phyloP scores from a whole-genome alignment of 2,113 vertebrate genomes.

The Callaeas wilsoni region DNA sequence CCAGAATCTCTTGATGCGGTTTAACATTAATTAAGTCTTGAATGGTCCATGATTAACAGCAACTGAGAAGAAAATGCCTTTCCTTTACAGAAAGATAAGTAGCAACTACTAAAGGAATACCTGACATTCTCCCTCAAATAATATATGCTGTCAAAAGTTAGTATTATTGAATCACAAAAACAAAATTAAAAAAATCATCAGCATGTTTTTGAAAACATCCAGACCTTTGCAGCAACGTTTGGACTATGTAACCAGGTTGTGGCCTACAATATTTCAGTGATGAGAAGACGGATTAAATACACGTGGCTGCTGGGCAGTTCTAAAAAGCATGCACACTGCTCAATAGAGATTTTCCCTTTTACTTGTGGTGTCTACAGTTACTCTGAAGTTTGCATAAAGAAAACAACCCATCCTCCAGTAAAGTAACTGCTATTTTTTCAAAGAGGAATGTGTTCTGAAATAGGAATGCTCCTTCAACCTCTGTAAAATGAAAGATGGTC shows the following conservation, averaged over 20 bases:
- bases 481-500: neutral
- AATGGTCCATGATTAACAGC: neutral
- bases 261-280: neutral
- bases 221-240: neutral
- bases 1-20: neutral
- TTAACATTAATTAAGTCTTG: neutral
- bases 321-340: neutral
- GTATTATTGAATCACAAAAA: neutral
- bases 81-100: neutral
- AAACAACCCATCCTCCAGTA: neutral
- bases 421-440: neutral
- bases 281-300: neutral
- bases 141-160: neutral
- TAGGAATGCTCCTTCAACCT: neutral
- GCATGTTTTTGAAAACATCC: neutral
- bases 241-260: neutral
- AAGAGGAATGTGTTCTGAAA: neutral
- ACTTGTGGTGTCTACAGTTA: neutral
- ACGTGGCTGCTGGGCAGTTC: neutral
- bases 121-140: neutral
- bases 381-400: neutral
- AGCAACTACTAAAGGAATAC: neutral
- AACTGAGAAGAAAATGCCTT: neutral
- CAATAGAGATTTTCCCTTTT: neutral
- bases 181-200: neutral